phyloP scores from a whole-genome alignment of 2,797 vertebrate species.

The Chelmon rostratus region DNA sequence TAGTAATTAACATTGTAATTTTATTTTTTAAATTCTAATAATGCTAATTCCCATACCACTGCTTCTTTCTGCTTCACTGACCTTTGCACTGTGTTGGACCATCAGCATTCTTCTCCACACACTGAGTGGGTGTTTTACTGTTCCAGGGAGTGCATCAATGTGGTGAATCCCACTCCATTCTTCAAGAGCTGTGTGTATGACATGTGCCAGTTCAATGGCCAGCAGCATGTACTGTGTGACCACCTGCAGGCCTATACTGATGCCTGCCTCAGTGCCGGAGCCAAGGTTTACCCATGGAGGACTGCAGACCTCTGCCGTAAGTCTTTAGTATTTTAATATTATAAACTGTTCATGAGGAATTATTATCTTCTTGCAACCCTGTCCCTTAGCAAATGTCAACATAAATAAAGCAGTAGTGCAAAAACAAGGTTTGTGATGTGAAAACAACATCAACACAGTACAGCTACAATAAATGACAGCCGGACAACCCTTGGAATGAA shows the following conservation, averaged over 20 bases:
- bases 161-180: constrained; percentile 83
- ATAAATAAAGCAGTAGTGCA: too few species aligned
- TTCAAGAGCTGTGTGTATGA: constrained; percentile 87
- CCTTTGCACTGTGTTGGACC: not conserved
- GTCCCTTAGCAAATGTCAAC: too few species aligned
- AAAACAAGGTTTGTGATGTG: too few species aligned
- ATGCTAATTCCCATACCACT: too few species aligned
- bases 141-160: constrained; percentile 82
- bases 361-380: too few species aligned
- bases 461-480: too few species aligned
- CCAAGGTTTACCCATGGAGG: constrained; percentile 86
- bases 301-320: constrained; percentile 87
- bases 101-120: not conserved
- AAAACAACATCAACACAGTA: too few species aligned
- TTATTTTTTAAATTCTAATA: too few species aligned
- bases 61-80: not conserved
- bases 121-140: not conserved
- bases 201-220: constrained; percentile 87
- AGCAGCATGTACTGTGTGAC: constrained; percentile 83
- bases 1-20: too few species aligned
- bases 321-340: constrained; percentile 45
- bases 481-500: too few species aligned
- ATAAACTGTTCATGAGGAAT: too few species aligned
- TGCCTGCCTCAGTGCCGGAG: constrained; percentile 85
- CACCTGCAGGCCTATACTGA: constrained; percentile 88